Evolutionary conservation across 2,888 invertebrate genomes (phyloP).

Genomic region (Campaea margaritaria): DNA sequence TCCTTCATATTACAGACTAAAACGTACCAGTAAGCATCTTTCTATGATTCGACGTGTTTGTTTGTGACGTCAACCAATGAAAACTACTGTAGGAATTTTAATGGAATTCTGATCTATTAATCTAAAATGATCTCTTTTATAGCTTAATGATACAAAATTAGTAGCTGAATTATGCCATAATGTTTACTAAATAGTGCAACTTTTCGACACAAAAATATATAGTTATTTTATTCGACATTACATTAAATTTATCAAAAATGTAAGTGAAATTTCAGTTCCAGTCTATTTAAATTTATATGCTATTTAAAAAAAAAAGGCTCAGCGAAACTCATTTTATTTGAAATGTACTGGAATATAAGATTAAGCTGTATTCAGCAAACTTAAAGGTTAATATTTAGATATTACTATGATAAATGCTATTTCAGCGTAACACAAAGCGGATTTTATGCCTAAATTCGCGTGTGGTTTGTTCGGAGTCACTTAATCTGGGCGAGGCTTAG

Average conservation of each 20-base stretch:
- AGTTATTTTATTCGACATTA: too few relatives aligned
- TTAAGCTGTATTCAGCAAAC: constrained; percentile 20
- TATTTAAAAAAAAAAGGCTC: background rate
- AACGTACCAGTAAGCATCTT: too few relatives aligned
- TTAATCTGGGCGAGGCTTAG: constrained; percentile 68
- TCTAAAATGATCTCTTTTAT: too few relatives aligned
- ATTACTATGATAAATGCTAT: constrained; percentile 50
- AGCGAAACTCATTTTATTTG: constrained; percentile 4
- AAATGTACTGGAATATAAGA: constrained; percentile 14
- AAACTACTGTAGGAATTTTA: too few relatives aligned
- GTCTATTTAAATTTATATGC: too few relatives aligned
- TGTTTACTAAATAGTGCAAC: too few relatives aligned
- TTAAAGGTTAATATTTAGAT: constrained; percentile 40
- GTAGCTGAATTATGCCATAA: too few relatives aligned
- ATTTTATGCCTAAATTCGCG: constrained; percentile 60
- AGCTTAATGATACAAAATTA: too few relatives aligned
- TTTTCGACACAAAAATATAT: background rate
- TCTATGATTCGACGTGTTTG: background rate
- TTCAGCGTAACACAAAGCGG: constrained; percentile 52
- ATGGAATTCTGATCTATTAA: too few relatives aligned
- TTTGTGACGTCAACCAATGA: background rate
- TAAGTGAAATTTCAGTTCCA: too few relatives aligned
- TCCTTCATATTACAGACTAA: background rate
- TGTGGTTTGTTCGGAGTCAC: constrained; percentile 62
- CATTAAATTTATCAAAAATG: too few relatives aligned